Percentiles rank a stretch among this genome's conserved stretches.
Evolutionary conservation across 2,797 vertebrate species (phyloP).

Genomic region (Varecia variegata): DNA sequence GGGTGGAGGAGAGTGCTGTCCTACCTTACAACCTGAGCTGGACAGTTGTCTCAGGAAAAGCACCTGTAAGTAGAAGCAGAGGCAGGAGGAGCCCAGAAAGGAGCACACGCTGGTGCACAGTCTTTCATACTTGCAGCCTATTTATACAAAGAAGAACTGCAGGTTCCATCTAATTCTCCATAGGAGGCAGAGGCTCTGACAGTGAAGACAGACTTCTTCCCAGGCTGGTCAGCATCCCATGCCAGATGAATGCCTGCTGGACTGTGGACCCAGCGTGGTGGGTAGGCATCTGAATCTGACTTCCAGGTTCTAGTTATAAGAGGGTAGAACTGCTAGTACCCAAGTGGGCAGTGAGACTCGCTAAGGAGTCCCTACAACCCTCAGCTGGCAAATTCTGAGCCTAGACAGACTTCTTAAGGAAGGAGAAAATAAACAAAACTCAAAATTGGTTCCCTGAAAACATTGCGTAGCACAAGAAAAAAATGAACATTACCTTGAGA

Average conservation of each 20-base stretch:
- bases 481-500: background rate
- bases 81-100: background rate
- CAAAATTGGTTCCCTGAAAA: background rate
- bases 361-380: background rate
- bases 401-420: background rate
- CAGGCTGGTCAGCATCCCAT: background rate
- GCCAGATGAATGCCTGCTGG: background rate
- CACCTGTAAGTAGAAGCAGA: background rate
- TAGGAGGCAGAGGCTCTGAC: background rate
- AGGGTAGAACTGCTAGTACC: background rate
- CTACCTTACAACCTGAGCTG: background rate
- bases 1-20: background rate
- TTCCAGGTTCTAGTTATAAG: background rate
- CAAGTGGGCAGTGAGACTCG: background rate
- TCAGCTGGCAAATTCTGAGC: background rate
- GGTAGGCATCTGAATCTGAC: background rate
- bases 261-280: background rate
- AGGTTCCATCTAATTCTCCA: background rate
- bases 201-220: background rate
- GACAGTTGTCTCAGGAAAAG: background rate
- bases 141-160: background rate
- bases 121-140: background rate
- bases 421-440: background rate
- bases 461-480: background rate
- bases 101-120: rapidly evolving